phyloP scores from a whole-genome alignment of 1,140 invertebrate species.

The Andrena cerasifolii region DNA sequence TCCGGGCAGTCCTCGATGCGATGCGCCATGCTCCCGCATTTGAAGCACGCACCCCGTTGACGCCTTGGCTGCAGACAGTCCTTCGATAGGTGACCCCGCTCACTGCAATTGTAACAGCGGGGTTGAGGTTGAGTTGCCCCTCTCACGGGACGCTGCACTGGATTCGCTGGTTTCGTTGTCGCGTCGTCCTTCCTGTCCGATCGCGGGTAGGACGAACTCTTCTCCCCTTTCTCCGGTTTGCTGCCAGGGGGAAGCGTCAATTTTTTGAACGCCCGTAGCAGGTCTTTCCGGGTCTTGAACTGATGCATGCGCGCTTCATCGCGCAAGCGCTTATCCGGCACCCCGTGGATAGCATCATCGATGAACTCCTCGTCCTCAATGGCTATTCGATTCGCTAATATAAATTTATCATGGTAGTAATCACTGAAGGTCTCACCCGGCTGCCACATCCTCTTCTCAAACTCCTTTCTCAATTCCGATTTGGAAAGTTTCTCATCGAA shows the following conservation, averaged over 20 bases:
- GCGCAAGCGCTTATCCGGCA: background rate
- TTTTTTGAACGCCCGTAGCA: background rate
- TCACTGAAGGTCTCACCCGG: background rate
- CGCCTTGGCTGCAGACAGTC: slow-evolving; percentile 27
- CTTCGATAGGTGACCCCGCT: slow-evolving; percentile 11
- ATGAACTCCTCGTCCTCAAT: background rate
- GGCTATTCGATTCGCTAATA: background rate
- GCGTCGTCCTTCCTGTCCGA: background rate
- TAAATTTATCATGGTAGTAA: slow-evolving; percentile 7
- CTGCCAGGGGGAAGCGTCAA: background rate
- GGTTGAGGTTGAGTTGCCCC: background rate
- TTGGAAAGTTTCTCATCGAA: background rate
- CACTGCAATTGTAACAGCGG: slow-evolving; percentile 45
- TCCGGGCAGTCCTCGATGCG: background rate
- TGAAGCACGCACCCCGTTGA: background rate
- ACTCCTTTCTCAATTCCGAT: too few relatives aligned
- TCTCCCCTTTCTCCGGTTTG: too few relatives aligned
- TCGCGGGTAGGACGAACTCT: background rate
- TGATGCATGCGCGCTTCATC: slow-evolving; percentile 4
- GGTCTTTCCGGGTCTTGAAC: background rate
- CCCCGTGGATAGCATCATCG: background rate
- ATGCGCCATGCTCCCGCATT: background rate
- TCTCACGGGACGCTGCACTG: background rate
- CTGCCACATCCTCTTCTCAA: background rate
- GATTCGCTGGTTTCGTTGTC: background rate